Evolutionary conservation across 92 coral and sea anemone species (phyloP), one percentile per base, ranked within the genome.

Genomic region (Parazoanthus darwini): DNA sequence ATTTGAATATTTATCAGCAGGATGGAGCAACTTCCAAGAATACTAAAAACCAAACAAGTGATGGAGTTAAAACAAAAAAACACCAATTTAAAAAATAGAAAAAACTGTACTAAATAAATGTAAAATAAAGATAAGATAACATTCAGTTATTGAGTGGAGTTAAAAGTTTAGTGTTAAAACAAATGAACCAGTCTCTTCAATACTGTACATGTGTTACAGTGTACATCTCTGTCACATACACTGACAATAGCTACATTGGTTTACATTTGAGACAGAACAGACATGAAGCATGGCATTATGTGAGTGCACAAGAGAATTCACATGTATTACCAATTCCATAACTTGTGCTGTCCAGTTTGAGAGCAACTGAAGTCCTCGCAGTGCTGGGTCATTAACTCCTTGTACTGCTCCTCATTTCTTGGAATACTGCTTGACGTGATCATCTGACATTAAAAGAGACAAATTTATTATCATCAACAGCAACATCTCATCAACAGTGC

Each of bases 1-100:
- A 77, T 97, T 97, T 13, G 94, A 95, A 81, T 97, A 97, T 80
- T 94, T 97, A 94, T 97, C 99, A 44, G 96, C 92, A 22, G 99
- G 99, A 72, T 97, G 99, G 22, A 97, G 96, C 89, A 97, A 81
- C 84, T 97, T 97, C 99, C 99, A 97, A 4, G 99, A 97, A 90
- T 97, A 97, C 99, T 97, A 48, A 25, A 33, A 67, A 86, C 67
- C 50, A 74, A 23, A 26, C 6, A 63, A 51, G n/a, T 33, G 59
- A 29, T 29, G 0, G 5, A 10, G 42, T 39, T 63, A 22, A 63
- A 63, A 14, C 4, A 63, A 63, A 26, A 48, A 48, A 8, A 48
- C 8, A 7, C 51, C 51, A 48, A 48, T 48, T 48, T 10, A 48
- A 48, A 7, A 48, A 48, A 48, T 10, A 48, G 51, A 10, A 48